Base-by-base conservation (phyloP, 2,113 vertebrate genomes). In the Oxyruncus cristatus region DNA sequence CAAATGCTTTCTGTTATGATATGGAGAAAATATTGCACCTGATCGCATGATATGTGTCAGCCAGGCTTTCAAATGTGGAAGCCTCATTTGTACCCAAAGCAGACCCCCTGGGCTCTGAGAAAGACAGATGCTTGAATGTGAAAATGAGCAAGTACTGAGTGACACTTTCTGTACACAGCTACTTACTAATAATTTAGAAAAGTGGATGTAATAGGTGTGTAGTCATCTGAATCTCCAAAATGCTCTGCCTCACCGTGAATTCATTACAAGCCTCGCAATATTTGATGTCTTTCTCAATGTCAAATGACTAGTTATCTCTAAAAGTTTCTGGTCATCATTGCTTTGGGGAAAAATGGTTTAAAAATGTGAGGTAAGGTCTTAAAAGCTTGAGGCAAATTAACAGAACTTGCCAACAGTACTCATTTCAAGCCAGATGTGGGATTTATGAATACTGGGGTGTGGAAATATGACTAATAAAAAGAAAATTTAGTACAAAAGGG, bases 181-280 rank as follows among this genome's bases (percentile, higher is more conserved):
- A 82, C 84, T 96, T 88, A 89, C 61, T 88, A 94, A 97, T 95
- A 82, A 97, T 96, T 96, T 94, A 65, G 85, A 87, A 92, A 97
- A 94, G 92, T 95, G 81, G 77, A 91, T 95, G 77, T 94, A 96
- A 96, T 89, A 92, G 88, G 62, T 85, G 88, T 27, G 65, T 12
- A 89, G 84, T 91, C 84, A 95, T 85, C 70, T 61, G 35, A 0
- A 2, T 65, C 81, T 89, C 68, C 46, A 82, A 95, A 94, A 85
- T 53, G 32, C 56, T 75, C 47, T 93, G 73, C 63, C 49, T 85
- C 68, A 63, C 58, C n/a, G 21, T 85, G 91, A 95, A 91, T 82
- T 91, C 66, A 82, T 93, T 74, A 87, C 52, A 76, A 85, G n/a
- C 28, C 17, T 85, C 42, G 35, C 33, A 13, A 6, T 44, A 67